Evolutionary conservation across 2,888 invertebrate genomes (phyloP).

Genomic region (Hyppa rectilinea): DNA sequence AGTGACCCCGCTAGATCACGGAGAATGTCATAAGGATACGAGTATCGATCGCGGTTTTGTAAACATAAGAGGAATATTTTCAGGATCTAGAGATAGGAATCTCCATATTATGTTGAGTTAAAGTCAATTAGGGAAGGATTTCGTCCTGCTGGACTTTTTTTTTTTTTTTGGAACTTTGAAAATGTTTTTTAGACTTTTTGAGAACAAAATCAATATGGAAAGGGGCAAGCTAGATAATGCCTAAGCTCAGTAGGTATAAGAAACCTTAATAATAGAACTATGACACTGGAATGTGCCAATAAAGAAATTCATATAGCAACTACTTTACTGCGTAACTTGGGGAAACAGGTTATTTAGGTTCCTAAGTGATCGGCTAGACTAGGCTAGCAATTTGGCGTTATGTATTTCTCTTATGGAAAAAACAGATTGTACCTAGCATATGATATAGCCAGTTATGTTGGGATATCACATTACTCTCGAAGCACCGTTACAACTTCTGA

Average conservation of each 20-base stretch:
- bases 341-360: constrained; percentile 7
- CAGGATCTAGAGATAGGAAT: background rate
- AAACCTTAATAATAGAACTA: background rate
- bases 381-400: constrained; percentile 2
- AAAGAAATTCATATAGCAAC: background rate
- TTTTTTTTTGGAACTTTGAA: too few relatives aligned
- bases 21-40: constrained; percentile 64
- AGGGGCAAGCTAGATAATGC: too few relatives aligned
- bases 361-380: background rate
- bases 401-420: background rate
- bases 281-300: background rate
- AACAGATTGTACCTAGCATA: background rate
- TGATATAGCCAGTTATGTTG: background rate
- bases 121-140: too few relatives aligned
- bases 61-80: constrained; percentile 7
- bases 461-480: background rate
- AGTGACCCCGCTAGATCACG: constrained; percentile 72
- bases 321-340: background rate
- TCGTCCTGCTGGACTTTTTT: background rate
- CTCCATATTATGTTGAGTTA: background rate
- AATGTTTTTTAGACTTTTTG: too few relatives aligned
- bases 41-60: constrained; percentile 49
- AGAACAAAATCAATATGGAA: too few relatives aligned
- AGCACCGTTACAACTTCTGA: constrained; percentile 25
- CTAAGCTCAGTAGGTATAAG: background rate